Base-by-base conservation (phyloP, 2,797 vertebrate genomes). In the Luscinia luscinia region DNA sequence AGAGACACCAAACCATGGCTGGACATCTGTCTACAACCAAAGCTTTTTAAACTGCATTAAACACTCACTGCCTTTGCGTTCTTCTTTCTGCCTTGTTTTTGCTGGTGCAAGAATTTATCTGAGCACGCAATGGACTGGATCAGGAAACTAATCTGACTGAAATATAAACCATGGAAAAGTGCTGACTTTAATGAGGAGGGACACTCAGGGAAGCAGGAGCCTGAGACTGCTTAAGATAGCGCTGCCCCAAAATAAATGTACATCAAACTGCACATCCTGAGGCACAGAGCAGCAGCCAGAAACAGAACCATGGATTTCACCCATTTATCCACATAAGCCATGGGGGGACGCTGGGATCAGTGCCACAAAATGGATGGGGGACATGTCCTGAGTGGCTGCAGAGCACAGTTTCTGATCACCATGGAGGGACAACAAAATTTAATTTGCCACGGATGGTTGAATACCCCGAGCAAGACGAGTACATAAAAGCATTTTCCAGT, bases 91-190 rank as follows among this genome's bases (percentile, higher is more conserved):
- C 80, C 73, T 88, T 91, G 93, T 48, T 96, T 91, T 93, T 88
- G 91, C 87, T 75, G 70, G 94, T 83, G 76, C 83, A 75, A 94
- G 85, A 94, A 94, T 91, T 93, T 90, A 59, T 94, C 78, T 28
- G 45, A 90, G 66, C 73, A 84, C 4, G 85, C 94, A 96, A 78
- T 59, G 93, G 86, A 91, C 83, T 84, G 91, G 85, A 95, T 88
- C 94, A 52, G 76, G 80, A 96, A 91, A 90, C 62, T 59, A 85
- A 90, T 66, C 85, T 88, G 89, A 54, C 76, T 85, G 91, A 94
- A 93, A 94, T 84, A 93, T 72, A 94, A 93, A 94, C 77, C 87
- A 86, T 7, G 2, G 4, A 41, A 81, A 96, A 96, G 79, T 81
- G 95, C 96, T 95, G 95, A 94, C 93, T 93, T 81, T 26, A 86